Percentiles rank a stretch among this genome's conserved stretches.
phyloP scores from a whole-genome alignment of 2,888 invertebrate genomes.

The Xylota segnis region DNA sequence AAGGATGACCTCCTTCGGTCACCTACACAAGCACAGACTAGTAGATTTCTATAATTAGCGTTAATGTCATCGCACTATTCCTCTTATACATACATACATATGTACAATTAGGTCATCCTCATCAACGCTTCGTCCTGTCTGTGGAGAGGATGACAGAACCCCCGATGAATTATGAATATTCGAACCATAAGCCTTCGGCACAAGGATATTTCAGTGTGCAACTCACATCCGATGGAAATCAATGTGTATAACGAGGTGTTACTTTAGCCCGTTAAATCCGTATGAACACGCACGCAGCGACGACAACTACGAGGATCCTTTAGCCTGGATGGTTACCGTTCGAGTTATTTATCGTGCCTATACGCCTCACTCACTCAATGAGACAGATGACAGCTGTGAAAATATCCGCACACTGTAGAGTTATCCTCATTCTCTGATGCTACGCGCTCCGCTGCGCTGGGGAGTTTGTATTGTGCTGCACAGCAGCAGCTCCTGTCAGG shows the following conservation, averaged over 20 bases:
- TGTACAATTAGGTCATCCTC: slow-evolving; percentile 46
- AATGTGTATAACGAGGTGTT: slow-evolving; percentile 67
- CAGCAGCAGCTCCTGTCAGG: slow-evolving; percentile 60
- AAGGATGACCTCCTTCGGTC: slow-evolving; percentile 41
- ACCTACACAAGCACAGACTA: neutral
- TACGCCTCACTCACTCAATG: slow-evolving; percentile 70
- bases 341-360: slow-evolving; percentile 71
- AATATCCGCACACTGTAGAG: slow-evolving; percentile 62
- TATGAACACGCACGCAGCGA: slow-evolving; percentile 18
- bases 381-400: slow-evolving; percentile 75
- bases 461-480: neutral
- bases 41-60: slow-evolving; percentile 56
- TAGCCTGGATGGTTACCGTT: slow-evolving; percentile 47
- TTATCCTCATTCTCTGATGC: slow-evolving; percentile 45
- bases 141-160: slow-evolving; percentile 35
- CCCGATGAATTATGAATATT: slow-evolving; percentile 67
- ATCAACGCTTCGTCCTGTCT: slow-evolving; percentile 10
- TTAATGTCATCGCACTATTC: slow-evolving; percentile 51
- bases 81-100: slow-evolving; percentile 22
- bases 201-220: slow-evolving; percentile 32
- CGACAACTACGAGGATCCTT: slow-evolving; percentile 37
- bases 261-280: slow-evolving; percentile 56
- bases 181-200: slow-evolving; percentile 37
- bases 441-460: neutral
- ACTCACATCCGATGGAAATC: slow-evolving; percentile 61